Evolutionary conservation across 1,140 invertebrate genomes (phyloP).

Genomic region (Schlechtendalia chinensis): DNA sequence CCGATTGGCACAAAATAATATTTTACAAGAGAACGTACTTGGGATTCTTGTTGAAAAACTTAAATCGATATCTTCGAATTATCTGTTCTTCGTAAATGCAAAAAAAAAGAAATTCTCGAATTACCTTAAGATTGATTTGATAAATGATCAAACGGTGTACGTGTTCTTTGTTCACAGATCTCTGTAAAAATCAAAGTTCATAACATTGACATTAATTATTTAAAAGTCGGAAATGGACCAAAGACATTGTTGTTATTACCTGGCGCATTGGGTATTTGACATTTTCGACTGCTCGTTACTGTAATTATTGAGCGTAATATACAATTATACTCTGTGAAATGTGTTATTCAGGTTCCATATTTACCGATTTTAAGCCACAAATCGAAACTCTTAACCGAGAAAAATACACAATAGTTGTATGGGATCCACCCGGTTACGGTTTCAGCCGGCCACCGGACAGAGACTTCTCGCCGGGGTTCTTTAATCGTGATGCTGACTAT

Average conservation of each 20-base stretch:
- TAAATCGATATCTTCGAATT: too few species aligned
- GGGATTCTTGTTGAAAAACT: too few species aligned
- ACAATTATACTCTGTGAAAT: not conserved
- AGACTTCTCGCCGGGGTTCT: constrained; percentile 70
- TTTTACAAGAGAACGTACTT: too few species aligned
- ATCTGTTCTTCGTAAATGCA: too few species aligned
- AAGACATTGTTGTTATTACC: constrained; percentile 72
- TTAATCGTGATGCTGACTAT: constrained; percentile 70
- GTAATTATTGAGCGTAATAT: too few species aligned
- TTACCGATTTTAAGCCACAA: constrained; percentile 80
- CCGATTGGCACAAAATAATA: too few species aligned
- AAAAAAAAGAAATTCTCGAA: too few species aligned
- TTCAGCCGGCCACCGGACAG: constrained; percentile 75
- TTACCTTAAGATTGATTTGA: too few species aligned
- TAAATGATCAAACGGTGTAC: too few species aligned
- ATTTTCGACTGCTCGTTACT: too few species aligned
- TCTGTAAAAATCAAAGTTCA: constrained; percentile 62
- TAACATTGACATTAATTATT: constrained; percentile 67
- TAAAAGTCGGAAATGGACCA: constrained; percentile 68
- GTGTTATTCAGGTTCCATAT: constrained; percentile 62
- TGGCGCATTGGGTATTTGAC: constrained; percentile 66
- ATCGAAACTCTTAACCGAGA: constrained; percentile 67
- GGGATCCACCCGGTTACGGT: constrained; percentile 88
- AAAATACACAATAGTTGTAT: constrained; percentile 74
- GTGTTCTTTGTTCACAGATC: constrained; percentile 24